Percentiles rank a stretch among this genome's conserved stretches.
These are phyloP conservation scores for Hirudo medicinalis DNA, from an alignment of 1,140 invertebrate species.

Conservation along the genomic window DNA sequence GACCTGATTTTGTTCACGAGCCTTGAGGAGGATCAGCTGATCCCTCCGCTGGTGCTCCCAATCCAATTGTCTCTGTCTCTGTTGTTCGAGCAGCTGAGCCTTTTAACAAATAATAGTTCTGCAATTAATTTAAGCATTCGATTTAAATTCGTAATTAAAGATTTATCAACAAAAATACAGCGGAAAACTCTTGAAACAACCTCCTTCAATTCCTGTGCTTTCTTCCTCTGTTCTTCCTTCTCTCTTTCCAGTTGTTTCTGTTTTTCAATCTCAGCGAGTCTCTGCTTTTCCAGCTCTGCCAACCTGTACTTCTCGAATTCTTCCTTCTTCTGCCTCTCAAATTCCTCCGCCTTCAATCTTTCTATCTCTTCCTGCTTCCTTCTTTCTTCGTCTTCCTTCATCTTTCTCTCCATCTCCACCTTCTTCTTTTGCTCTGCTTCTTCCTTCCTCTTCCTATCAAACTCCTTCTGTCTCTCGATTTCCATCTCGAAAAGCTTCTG, in stretches of 20 bases:
- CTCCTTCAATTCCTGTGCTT: slow-evolving; percentile 56
- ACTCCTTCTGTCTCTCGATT: slow-evolving; percentile 11
- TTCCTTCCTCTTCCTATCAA: slow-evolving; percentile 6
- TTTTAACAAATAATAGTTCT: slow-evolving; percentile 23
- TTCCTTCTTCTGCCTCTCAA: slow-evolving; percentile 85
- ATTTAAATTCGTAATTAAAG: not conserved
- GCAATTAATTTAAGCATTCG: too few species aligned
- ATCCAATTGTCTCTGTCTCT: slow-evolving; percentile 81
- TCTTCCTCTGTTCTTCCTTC: slow-evolving; percentile 44
- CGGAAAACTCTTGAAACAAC: slow-evolving; percentile 23
- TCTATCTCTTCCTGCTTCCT: slow-evolving; percentile 6
- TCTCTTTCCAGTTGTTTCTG: slow-evolving; percentile 63
- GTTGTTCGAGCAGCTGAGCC: slow-evolving; percentile 63
- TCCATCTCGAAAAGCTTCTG: slow-evolving; percentile 3
- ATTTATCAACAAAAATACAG: not conserved
- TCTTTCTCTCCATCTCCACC: slow-evolving; percentile 6
- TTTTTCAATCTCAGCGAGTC: slow-evolving; percentile 52
- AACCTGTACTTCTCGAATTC: slow-evolving; percentile 80
- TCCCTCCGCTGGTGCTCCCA: slow-evolving; percentile 88
- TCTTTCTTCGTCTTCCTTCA: not conserved
- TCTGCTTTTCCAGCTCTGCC: slow-evolving; percentile 41
- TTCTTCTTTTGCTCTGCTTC: slow-evolving; percentile 6
- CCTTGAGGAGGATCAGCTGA: slow-evolving; percentile 75
- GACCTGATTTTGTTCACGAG: slow-evolving; percentile 45
- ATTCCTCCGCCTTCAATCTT: slow-evolving; percentile 78